Base-by-base conservation (phyloP, 2,797 vertebrate genomes). In the Enteromius treurensis region DNA sequence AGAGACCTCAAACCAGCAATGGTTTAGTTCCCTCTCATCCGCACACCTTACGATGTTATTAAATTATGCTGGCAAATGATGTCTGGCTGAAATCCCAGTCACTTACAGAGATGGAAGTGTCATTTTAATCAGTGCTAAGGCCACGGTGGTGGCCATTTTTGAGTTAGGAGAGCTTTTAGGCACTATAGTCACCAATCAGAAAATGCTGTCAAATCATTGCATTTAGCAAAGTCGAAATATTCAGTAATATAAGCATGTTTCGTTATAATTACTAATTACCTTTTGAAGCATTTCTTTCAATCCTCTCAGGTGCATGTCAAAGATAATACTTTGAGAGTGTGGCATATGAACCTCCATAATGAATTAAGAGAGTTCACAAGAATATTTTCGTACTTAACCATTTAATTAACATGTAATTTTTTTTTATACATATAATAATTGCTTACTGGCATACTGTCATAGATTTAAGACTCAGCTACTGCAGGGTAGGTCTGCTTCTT, bases 101-200 rank as follows among this genome's bases (percentile, higher is more conserved):
- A 68, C 62, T 47, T 55, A 77, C 29, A 17, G 53, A 58, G 77
- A 40, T 62, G 42, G 69, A 79, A 26, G 69, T 62, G 81, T 77
- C 77, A 77, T 71, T 80, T 86, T 80, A 60, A 86, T 86, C 77
- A 83, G 64, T 19, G 15, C 51, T 68, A 34, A 81, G 65, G 79
- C 67, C 23, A 78, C n/a, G 0, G 53, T 34, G 34, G 42, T 53
- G 29, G 71, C 64, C 34, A 34, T 32, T 74, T 79, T 76, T 1
- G 23, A 75, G 69, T 75, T 60, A 80, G 34, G 62, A 47, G 64
- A 51, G 53, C 32, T 77, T 83, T 80, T 51, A 79, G 64, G 60
- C 60, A 53, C 32, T 21, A 79, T 79, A 17, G 4, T 49, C 32
- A 53, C 32, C 62, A 80, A 86, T 83, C 81, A 76, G 37, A 60